phyloP scores from a whole-genome alignment of 2,888 invertebrate genomes.

The Lissonota sp. region DNA sequence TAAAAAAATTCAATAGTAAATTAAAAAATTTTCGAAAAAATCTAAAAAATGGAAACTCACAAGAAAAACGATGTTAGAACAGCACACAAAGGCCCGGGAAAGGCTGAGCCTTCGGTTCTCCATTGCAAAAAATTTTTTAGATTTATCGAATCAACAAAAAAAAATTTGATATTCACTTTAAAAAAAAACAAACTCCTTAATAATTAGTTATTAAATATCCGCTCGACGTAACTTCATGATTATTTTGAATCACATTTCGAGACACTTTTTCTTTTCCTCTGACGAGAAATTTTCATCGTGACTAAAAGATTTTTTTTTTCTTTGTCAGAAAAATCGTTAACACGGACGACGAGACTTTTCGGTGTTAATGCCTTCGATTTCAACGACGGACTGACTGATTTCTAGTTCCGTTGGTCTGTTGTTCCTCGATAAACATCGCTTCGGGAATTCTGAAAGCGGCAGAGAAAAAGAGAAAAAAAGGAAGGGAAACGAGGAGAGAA shows the following conservation, averaged over 20 bases:
- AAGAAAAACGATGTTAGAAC: slow-evolving; percentile 80
- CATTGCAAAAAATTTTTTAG: slow-evolving; percentile 64
- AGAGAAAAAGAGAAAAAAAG: too few species aligned
- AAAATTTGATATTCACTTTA: neutral
- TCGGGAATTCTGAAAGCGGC: slow-evolving; percentile 59
- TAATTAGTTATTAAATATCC: slow-evolving; percentile 26
- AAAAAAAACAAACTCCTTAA: neutral
- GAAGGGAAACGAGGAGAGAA: slow-evolving; percentile 66
- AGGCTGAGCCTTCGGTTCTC: slow-evolving; percentile 72
- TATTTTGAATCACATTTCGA: slow-evolving; percentile 13
- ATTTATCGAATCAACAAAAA: neutral
- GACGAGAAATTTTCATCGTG: neutral
- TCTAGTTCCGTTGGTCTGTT: slow-evolving; percentile 6
- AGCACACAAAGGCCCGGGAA: slow-evolving; percentile 79
- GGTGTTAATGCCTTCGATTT: slow-evolving; percentile 9
- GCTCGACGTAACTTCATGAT: slow-evolving; percentile 50
- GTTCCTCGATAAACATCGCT: slow-evolving; percentile 24
- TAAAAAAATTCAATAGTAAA: slow-evolving; percentile 11
- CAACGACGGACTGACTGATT: slow-evolving; percentile 33
- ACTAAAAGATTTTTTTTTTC: slow-evolving; percentile 7
- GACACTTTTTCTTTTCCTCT: neutral
- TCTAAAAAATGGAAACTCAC: slow-evolving; percentile 71
- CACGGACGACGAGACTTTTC: neutral
- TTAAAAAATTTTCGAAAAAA: slow-evolving; percentile 12
- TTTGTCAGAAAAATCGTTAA: neutral